Evolutionary conservation across 2,797 vertebrate species (phyloP), one percentile per base, ranked within the genome.

Genomic region (Centropyge bicolor): DNA sequence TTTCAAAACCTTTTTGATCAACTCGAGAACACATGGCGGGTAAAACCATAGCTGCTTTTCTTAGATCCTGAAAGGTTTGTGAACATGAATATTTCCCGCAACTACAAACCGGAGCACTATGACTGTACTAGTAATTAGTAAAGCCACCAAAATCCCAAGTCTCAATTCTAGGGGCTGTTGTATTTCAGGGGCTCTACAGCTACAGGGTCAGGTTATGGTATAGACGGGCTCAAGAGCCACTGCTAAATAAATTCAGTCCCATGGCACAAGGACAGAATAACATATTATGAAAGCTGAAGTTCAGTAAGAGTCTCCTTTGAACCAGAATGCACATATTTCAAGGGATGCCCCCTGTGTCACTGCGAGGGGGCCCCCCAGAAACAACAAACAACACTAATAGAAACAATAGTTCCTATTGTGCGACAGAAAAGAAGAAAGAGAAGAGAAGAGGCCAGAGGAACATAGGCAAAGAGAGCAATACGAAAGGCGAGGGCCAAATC

Each of bases 401-500:
- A 79, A 84, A 90, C 77, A 88, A 80, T 76, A 75, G 80, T 79
- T 87, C 87, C 80, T 86, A 73, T 87, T 90, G 86, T 86, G 82
- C 76, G 59, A 4, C 35, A 61, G 57, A 54, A 20, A 56, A 59
- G 56, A 80, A 78, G 59, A 56, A 65, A 69, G 16, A 72, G 69
- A 51, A 49, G 46, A 64, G 54, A 13, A 48, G 59, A 45, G 55
- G 65, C 41, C 19, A 51, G 11, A 52, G 20, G 66, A 67, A 22
- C 35, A 55, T 19, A 41, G 13, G 51, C 20, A 20, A 64, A 69
- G 65, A 68, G 8, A 43, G 56, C 5, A 13, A 70, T 24, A 43
- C 59, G 65, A 78, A 76, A 81, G 27, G 45, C 19, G n/a, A 72
- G 16, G 49, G 64, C 24, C 43, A 22, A 20, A 31, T 59, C 31